Base-by-base conservation (phyloP, 2,113 vertebrate species). In the Heterotilapia buettikoferi region DNA sequence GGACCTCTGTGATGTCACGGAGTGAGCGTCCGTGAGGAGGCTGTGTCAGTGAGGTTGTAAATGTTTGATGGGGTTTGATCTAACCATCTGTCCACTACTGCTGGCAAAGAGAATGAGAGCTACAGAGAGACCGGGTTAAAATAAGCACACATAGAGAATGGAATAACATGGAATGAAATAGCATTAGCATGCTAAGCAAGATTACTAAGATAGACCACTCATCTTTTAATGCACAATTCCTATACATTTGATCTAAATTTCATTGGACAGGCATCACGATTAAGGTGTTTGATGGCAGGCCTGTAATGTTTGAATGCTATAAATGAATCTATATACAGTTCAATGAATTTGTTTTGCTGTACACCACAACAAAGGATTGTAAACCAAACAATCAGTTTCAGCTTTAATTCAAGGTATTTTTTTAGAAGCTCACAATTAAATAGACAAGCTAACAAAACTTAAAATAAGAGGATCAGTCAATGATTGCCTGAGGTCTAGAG, bases 21-120 rank as follows among this genome's bases (percentile, higher is more conserved):
- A 78, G 80, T 43, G 87, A 86, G 56, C 38, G 78, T 84, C 66
- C 26, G 78, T 85, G 87, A 88, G 87, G 91, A 92, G 86, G 40
- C 90, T 82, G 89, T 84, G 90, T 92, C 91, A 91, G 92, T 26
- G 92, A 86, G 93, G 93, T 93, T 94, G 95, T 96, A 95, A 95
- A 96, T 96, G 96, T 96, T 96, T 96, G 94, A 95, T 96, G 93
- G 92, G 87, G 82, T 94, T 96, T 94, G 94, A 93, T 95, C 92
- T 91, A 31, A 91, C 94, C 95, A 96, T 96, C 96, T 96, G 96
- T 94, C 94, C 92, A 85, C 91, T 47, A 87, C 88, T 73, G 85
- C 88, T 63, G 78, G 86, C 80, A 80, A 47, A 87, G 83, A 87
- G 78, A 82, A 21, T 81, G 80, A 88, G 63, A 57, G 78, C 26